Evolutionary conservation across 2,113 vertebrate species (phyloP), one percentile per base, ranked within the genome.

Genomic region (Crotophaga sulcirostris): DNA sequence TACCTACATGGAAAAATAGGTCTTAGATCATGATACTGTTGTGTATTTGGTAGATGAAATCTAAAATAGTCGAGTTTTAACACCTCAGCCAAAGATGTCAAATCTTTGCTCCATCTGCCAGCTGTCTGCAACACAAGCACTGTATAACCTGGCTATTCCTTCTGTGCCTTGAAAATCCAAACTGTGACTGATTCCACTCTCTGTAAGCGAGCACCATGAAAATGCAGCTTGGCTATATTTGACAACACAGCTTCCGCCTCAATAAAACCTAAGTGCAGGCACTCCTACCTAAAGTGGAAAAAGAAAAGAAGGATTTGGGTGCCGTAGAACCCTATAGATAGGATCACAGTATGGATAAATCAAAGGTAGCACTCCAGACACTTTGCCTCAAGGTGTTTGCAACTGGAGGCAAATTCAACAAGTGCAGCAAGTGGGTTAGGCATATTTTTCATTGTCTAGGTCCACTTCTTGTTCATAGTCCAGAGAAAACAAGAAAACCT

Each of bases 1-100:
- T 3, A 14, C 24, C 31, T 45, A 3, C 14, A 14, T 1, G 0
- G 40, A 72, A 40, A 74, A 89, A 44, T 4, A 62, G 42, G 13
- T 62, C 67, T 21, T 36, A 23, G 25, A 13, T 73, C 51, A 16
- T 3, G 10, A 34, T 13, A 9, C 24, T 1, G 1, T 1, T 5
- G 12, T n/a, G 17, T 25, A 14, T 34, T 38, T 44, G 40, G 47
- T 49, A 49, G 47, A 23, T 24, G 21, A 24, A 20, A 49, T 12
- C 23, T 49, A 49, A 49, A 49, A 49, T 54, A 29, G 25, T 9
- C 23, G 29, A 34, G 15, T 67, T 67, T 34, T 59, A 72, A 45
- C 29, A 10, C 23, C 55, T 29, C 59, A 29, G 29, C 19, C 49
- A 13, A 55, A 73, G n/a, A 25, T 9, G 16, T 34, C 42, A 36